Evolutionary conservation across 30 jellyfish, hydroid and myxozoan species (phyloP).

Genomic region (Morbakka virulenta): DNA sequence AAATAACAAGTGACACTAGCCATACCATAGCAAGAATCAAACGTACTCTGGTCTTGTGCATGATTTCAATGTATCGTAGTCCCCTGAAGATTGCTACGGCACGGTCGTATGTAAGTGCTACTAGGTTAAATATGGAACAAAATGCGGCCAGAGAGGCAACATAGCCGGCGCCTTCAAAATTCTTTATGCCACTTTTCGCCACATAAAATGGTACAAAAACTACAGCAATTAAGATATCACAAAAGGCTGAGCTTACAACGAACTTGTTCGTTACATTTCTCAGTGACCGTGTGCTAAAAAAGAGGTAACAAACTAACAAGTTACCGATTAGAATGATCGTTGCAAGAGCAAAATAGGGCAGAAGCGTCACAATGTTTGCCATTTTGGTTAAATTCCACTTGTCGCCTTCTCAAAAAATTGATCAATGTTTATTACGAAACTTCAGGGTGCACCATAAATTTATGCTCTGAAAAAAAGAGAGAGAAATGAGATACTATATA

Average conservation of each 20-base stretch:
- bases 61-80: constrained; percentile 39
- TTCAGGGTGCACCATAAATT: too few species aligned
- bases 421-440: too few species aligned
- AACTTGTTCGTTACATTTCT: constrained; percentile 31
- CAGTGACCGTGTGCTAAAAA: constrained; percentile 18
- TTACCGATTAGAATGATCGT: constrained; percentile 41
- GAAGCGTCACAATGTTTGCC: background rate
- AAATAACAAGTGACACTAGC: constrained; percentile 3
- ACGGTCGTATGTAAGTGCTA: constrained; percentile 61
- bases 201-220: constrained; percentile 43
- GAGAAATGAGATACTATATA: too few species aligned
- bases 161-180: constrained; percentile 27
- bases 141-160: constrained; percentile 38
- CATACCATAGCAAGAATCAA: constrained; percentile 25
- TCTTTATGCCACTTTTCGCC: constrained; percentile 8
- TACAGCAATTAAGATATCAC: constrained; percentile 42
- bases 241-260: constrained; percentile 51
- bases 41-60: constrained; percentile 9
- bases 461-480: too few species aligned
- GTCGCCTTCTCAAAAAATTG: too few species aligned
- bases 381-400: background rate
- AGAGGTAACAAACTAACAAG: constrained; percentile 34
- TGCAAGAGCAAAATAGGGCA: background rate
- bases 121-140: constrained; percentile 49
- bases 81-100: constrained; percentile 42